Evolutionary conservation across 2,888 invertebrate genomes (phyloP), one percentile per base, ranked within the genome.

Genomic region (Pammene aurita): DNA sequence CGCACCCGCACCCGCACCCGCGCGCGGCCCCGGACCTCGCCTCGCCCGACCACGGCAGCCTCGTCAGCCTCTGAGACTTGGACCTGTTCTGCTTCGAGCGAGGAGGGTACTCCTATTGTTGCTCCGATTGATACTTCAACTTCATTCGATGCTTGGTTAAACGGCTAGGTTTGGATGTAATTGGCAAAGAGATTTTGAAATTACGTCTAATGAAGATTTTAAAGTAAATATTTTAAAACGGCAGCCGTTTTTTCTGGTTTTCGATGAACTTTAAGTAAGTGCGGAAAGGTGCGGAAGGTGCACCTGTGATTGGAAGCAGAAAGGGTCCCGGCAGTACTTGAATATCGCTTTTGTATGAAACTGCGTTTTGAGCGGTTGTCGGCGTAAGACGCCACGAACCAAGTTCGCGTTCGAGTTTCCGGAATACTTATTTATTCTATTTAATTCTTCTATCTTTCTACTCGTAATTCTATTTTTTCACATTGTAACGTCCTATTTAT

Each of bases 51-150:
- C 95, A 95, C 84, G 93, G 93, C 83, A 96, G 96, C 87, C 94
- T 97, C 82, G 96, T 97, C 87, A 96, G 96, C 82, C 96, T 97
- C 94, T 97, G 96, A 96, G 67, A 2, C 1, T 14, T 9, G 38
- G 41, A 48, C 56, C 67, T 16, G 35, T 18, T 62, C 62, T 62
- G 62, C 62, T 41, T 62, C 41, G 41, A 62, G 38, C 16, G n/a
- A 2, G 38, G n/a, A 10, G 58, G 34, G 0, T 46, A 38, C 11
- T 61, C 34, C 60, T 48, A 50, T 0, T 9, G 7, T 6, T 9
- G 41, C 16, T 16, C 16, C 9, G 1, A 38, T 35, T 9, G 41
- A n/a, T 57, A 26, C n/a, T 57, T 52, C 4, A 48, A 26, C 0
- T 26, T 52, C 13, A 26, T 18, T 26, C 1, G 2, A 26, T 26